Conservation (phyloP, 1,140 invertebrate genomes). For the Druon quercuslanigerum region DNA sequence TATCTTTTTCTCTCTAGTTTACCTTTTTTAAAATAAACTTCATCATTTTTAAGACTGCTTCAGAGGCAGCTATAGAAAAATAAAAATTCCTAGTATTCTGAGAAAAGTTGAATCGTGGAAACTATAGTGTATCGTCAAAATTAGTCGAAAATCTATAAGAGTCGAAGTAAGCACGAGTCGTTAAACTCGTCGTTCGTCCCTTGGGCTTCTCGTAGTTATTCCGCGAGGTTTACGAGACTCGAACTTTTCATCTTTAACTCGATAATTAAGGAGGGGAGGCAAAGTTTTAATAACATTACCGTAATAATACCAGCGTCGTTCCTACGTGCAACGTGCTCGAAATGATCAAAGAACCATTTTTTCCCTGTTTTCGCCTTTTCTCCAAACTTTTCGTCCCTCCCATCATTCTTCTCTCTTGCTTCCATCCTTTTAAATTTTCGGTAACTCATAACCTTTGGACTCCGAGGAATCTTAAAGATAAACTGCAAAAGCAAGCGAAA, state of each 20-base stretch:
- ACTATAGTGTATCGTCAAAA: slow-evolving; percentile 7
- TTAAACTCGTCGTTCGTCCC: slow-evolving; percentile 29
- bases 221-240: slow-evolving; percentile 28
- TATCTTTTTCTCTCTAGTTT: too few species aligned
- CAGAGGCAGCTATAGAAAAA: not conserved
- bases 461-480: not conserved
- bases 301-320: slow-evolving; percentile 27
- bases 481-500: not conserved
- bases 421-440: slow-evolving; percentile 7
- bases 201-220: slow-evolving; percentile 19
- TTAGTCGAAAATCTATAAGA: slow-evolving; percentile 24
- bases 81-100: not conserved
- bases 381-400: slow-evolving; percentile 11
- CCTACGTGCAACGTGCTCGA: slow-evolving; percentile 22
- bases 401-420: slow-evolving; percentile 19
- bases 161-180: slow-evolving; percentile 13
- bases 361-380: not conserved
- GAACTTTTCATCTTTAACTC: slow-evolving; percentile 28
- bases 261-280: slow-evolving; percentile 27
- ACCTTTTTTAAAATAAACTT: not conserved
- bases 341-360: slow-evolving; percentile 16
- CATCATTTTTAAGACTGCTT: not conserved
- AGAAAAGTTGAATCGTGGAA: not conserved
- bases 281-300: slow-evolving; percentile 31
- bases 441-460: slow-evolving; percentile 10